These are phyloP conservation scores for Rhynchotus rufescens DNA, from an alignment of 2,797 vertebrate species.

Conservation along the genomic window DNA sequence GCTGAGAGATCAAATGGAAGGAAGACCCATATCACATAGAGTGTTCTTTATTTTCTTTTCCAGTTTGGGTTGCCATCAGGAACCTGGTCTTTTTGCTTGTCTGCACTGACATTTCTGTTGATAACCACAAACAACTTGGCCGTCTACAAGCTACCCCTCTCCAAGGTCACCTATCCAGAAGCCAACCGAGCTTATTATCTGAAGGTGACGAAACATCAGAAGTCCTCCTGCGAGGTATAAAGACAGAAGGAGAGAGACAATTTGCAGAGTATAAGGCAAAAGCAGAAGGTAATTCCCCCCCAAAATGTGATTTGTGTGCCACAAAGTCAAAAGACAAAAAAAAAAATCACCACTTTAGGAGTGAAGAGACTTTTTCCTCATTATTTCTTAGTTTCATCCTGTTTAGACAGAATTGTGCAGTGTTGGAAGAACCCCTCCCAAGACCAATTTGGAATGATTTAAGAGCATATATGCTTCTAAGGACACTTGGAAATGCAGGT, in stretches of 20 bases:
- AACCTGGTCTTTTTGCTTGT: slow-evolving; percentile 96
- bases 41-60: neutral
- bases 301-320: neutral
- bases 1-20: neutral
- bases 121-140: slow-evolving; percentile 84
- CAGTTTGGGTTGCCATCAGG: slow-evolving; percentile 92
- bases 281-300: neutral
- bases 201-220: slow-evolving; percentile 36
- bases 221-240: slow-evolving; percentile 45
- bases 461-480: neutral
- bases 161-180: slow-evolving; percentile 93
- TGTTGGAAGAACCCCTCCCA: neutral
- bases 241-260: neutral
- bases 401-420: neutral
- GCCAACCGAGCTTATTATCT: slow-evolving; percentile 88
- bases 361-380: neutral
- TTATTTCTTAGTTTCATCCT: neutral
- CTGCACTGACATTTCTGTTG: slow-evolving; percentile 91
- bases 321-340: neutral
- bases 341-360: neutral
- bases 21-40: rapidly evolving
- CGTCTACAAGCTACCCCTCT: slow-evolving; percentile 90
- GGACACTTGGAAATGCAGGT: neutral
- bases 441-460: neutral
- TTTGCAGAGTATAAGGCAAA: neutral